Evolutionary conservation across 2,888 invertebrate species (phyloP).

Genomic region (Hypomecis punctinalis): DNA sequence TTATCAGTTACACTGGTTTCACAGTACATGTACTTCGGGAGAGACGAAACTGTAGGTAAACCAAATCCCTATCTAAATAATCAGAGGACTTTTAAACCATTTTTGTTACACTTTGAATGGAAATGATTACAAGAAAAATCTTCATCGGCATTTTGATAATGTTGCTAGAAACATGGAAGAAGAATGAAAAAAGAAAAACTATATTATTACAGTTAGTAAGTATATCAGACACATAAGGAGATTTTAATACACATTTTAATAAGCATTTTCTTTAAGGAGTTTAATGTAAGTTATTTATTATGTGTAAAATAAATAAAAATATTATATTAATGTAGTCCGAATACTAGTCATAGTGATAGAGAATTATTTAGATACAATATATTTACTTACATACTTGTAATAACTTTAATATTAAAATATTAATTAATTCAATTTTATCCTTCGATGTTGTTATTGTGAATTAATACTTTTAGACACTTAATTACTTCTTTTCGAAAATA

Average conservation of each 20-base stretch:
- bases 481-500: background rate
- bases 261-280: constrained; percentile 15
- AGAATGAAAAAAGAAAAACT: background rate
- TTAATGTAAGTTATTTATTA: constrained; percentile 23
- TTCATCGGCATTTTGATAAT: too few species aligned
- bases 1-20: too few species aligned
- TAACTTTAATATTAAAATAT: constrained; percentile 7
- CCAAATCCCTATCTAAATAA: too few species aligned
- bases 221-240: background rate
- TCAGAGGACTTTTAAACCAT: too few species aligned
- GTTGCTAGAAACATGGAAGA: too few species aligned
- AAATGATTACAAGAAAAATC: too few species aligned
- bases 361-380: constrained; percentile 14
- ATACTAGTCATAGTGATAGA: constrained; percentile 41
- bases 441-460: constrained; percentile 11
- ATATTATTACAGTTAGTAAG: background rate
- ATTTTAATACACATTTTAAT: constrained; percentile 3
- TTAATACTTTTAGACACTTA: constrained; percentile 1
- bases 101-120: too few species aligned
- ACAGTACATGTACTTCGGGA: too few species aligned
- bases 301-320: constrained; percentile 27
- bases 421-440: background rate
- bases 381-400: background rate
- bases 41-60: too few species aligned
- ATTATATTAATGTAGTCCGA: constrained; percentile 22